These are phyloP conservation scores for Drosophila mercatorum DNA, from an alignment of 2,888 invertebrate species.

Conservation along the genomic window DNA sequence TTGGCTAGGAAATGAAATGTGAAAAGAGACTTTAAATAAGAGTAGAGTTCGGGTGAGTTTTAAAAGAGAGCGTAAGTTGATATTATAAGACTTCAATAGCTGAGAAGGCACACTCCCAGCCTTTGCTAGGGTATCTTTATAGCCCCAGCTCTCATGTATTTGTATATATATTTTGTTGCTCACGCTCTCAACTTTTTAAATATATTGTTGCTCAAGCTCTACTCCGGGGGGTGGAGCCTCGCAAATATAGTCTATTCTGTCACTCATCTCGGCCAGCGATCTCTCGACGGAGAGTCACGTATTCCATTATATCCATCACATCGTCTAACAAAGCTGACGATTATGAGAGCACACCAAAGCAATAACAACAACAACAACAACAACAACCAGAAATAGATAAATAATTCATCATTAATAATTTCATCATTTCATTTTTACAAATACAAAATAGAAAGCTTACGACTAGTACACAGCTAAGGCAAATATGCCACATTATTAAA, in stretches of 20 bases:
- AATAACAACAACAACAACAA: background rate
- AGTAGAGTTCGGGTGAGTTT: too few relatives aligned
- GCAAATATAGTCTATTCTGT: background rate
- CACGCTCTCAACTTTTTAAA: too few relatives aligned
- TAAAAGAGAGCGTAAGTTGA: background rate
- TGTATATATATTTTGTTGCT: too few relatives aligned
- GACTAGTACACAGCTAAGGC: slow-evolving; percentile 24
- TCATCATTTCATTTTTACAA: slow-evolving; percentile 16
- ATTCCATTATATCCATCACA: background rate
- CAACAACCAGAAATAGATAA: background rate
- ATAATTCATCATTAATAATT: slow-evolving; percentile 17
- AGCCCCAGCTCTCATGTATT: background rate
- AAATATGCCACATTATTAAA: slow-evolving; percentile 52
- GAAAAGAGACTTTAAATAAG: too few relatives aligned
- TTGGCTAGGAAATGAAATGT: background rate
- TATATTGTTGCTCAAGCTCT: background rate
- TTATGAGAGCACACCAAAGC: slow-evolving; percentile 5
- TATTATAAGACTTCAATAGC: background rate
- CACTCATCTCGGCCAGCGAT: slow-evolving; percentile 5
- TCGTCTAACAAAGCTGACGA: slow-evolving; percentile 10
- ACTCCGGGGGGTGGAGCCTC: background rate
- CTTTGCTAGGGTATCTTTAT: background rate
- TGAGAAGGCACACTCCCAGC: too few relatives aligned
- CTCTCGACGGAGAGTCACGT: slow-evolving; percentile 16
- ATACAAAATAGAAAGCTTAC: slow-evolving; percentile 37